Evolutionary conservation across 1,140 invertebrate genomes (phyloP), one percentile per base, ranked within the genome.

Genomic region (Zaprionus nigranus): DNA sequence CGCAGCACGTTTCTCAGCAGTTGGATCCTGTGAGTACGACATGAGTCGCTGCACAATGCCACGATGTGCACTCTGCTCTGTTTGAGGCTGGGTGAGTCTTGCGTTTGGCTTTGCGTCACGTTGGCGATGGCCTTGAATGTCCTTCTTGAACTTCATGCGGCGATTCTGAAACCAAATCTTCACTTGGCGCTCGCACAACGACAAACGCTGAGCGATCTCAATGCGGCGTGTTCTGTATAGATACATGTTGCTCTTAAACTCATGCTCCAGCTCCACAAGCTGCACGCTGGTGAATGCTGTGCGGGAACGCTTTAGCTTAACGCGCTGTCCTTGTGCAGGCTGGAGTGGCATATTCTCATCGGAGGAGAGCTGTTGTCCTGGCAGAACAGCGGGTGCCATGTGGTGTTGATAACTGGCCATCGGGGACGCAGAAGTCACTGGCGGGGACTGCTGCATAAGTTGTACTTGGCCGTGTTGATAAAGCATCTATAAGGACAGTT

Each of bases 281-380:
- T 98, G 97, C 0, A 94, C 93, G 57, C 96, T 96, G 0, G 96
- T 97, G 91, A 98, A 98, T 0, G 97, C 97, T 0, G 97, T 98
- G 6, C 96, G 93, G 2, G 95, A 94, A 59, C 91, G 83, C 64
- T 92, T 92, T 7, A 81, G 36, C 61, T 90, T 92, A 26, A 80
- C 87, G 26, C 87, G 64, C 30, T 79, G 66, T 49, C 75, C 82
- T 62, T 83, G 79, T 17, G 57, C 63, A 30, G 78, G 69, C 53
- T 84, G 86, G 7, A 81, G 22, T 1, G 78, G 58, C 24, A 82
- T 59, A 17, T 91, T 91, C 70, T 91, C 88, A 24, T 91, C 88
- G 13, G 88, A 91, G 24, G 88, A 91, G 2, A 88, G 49, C 34
- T 66, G 78, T 59, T 87, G 88, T 3, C 76, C 68, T 22, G 81